Percentiles rank a stretch among this genome's conserved stretches.
Conservation (phyloP, 2,113 vertebrate species). For the Petrocephalus zakoni region DNA sequence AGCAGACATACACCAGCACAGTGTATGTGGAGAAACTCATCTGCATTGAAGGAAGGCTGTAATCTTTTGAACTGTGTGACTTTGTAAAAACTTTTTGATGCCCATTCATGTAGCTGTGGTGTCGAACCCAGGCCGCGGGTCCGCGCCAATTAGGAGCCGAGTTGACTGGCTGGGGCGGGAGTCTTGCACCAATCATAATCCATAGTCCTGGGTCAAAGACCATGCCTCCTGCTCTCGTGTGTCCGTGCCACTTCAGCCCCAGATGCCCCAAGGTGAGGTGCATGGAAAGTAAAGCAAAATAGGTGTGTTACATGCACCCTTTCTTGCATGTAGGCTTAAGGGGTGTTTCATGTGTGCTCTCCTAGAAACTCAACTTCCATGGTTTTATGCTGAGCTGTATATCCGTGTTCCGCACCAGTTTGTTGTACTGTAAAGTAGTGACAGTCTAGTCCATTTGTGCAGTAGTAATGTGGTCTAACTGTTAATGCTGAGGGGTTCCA, state of each 20-base stretch:
- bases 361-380: background rate
- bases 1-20: background rate
- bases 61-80: slow-evolving; percentile 36
- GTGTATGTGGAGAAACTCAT: slow-evolving; percentile 5
- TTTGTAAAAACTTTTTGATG: slow-evolving; percentile 39
- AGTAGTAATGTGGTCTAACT: background rate
- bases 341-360: background rate
- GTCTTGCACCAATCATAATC: background rate
- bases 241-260: background rate
- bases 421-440: background rate
- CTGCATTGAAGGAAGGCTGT: background rate
- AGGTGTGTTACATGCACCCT: background rate
- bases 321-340: background rate
- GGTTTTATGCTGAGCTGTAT: background rate
- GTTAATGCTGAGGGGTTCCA: background rate
- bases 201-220: background rate
- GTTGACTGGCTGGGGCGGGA: slow-evolving; percentile 33
- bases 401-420: background rate
- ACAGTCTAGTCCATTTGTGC: background rate
- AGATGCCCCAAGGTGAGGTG: background rate
- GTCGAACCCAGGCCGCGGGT: slow-evolving; percentile 38
- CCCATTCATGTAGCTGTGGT: slow-evolving; percentile 36
- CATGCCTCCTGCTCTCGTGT: background rate
- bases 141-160: slow-evolving; percentile 46
- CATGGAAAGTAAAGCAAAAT: background rate